Conservation (phyloP, 2,113 vertebrate species). For the Microtus montanus region DNA sequence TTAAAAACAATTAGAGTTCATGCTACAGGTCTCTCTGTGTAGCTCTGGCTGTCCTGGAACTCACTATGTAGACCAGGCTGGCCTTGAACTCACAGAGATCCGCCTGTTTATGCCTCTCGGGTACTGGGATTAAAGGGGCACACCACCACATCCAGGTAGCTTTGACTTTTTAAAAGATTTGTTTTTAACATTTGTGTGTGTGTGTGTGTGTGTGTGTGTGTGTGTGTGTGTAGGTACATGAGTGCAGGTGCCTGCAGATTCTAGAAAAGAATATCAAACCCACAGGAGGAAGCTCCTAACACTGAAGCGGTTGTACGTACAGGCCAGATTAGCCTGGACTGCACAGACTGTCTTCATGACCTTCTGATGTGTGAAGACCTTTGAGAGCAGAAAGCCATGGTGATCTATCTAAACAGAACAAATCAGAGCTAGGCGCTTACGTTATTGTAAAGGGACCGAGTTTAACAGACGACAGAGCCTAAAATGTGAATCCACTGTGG, state of each 20-base stretch:
- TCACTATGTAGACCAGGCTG: background rate
- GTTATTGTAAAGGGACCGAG: background rate
- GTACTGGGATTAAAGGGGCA: background rate
- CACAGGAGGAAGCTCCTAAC: background rate
- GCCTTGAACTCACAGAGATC: background rate
- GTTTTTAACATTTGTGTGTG: background rate
- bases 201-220: background rate
- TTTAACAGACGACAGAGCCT: background rate
- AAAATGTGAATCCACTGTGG: background rate
- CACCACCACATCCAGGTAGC: background rate
- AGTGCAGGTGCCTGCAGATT: background rate
- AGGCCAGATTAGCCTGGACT: background rate
- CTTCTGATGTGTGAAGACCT: background rate
- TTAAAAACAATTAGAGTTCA: too few species aligned
- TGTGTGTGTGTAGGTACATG: background rate
- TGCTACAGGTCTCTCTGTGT: background rate
- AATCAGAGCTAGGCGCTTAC: background rate
- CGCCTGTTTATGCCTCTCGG: background rate
- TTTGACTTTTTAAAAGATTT: background rate
- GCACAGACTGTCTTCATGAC: background rate
- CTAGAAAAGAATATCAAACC: background rate
- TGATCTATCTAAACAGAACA: background rate
- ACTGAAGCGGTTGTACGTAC: background rate
- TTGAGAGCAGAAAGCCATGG: background rate
- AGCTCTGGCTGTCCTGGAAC: background rate